Evolutionary conservation across 2,888 invertebrate species (phyloP).

Genomic region (Sinohyriopsis cumingii): DNA sequence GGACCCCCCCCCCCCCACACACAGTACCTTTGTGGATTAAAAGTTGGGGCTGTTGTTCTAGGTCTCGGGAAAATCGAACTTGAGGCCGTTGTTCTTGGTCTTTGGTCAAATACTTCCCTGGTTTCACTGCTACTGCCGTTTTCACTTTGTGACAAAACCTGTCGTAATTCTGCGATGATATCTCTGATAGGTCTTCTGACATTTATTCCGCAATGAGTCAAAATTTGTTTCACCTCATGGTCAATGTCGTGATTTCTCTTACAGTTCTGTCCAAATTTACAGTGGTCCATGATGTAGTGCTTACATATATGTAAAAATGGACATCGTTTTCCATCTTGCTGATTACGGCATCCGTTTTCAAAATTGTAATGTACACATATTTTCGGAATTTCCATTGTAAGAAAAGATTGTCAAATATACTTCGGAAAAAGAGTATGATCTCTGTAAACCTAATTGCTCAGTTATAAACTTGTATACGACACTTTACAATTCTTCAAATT

Average conservation of each 20-base stretch:
- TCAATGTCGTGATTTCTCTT: constrained; percentile 43
- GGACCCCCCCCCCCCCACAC: too few relatives aligned
- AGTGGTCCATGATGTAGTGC: constrained; percentile 34
- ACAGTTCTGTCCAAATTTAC: constrained; percentile 41
- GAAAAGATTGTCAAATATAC: background rate
- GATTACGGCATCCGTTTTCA: constrained; percentile 34
- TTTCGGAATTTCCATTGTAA: constrained; percentile 31
- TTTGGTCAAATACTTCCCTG: too few relatives aligned
- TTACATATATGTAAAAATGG: constrained; percentile 46
- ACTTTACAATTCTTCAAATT: too few relatives aligned
- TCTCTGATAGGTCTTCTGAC: constrained; percentile 37
- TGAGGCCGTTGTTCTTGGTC: too few relatives aligned
- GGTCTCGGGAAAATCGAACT: too few relatives aligned
- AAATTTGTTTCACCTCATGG: constrained; percentile 16
- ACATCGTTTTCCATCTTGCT: constrained; percentile 21
- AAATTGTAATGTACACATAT: constrained; percentile 47
- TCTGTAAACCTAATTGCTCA: too few relatives aligned
- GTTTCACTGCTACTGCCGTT: too few relatives aligned
- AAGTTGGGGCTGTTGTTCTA: too few relatives aligned
- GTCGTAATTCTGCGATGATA: constrained; percentile 34
- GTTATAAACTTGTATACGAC: too few relatives aligned
- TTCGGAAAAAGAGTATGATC: background rate
- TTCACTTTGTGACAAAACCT: background rate
- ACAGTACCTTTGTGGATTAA: too few relatives aligned
- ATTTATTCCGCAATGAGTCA: constrained; percentile 38